These are phyloP conservation scores for Gnathonemus longibarbis DNA, from an alignment of 2,113 vertebrate genomes.

Conservation along the genomic window DNA sequence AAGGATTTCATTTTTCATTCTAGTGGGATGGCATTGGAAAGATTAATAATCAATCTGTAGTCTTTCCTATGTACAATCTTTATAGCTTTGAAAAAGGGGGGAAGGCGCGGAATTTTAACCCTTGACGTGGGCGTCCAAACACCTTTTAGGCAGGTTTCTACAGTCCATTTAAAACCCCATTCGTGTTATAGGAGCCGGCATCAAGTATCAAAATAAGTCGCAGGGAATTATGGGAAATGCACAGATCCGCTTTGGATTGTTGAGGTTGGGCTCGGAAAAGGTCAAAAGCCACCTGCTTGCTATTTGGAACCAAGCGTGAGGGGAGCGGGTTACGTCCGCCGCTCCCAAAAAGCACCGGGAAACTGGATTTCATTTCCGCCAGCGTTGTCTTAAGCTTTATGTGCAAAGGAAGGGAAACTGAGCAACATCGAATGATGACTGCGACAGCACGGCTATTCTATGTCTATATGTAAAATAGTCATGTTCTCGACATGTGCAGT, in stretches of 20 bases:
- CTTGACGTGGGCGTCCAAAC: background rate
- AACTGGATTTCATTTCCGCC: conserved; percentile 40
- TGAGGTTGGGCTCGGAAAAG: conserved; percentile 35
- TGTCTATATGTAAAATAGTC: background rate
- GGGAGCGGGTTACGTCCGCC: conserved; percentile 33
- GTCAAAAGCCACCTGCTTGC: conserved; percentile 47
- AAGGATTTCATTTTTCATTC: background rate
- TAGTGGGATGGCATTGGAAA: background rate
- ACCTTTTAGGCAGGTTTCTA: background rate
- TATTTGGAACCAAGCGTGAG: conserved; percentile 29
- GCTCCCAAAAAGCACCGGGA: conserved; percentile 32
- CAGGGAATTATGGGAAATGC: background rate
- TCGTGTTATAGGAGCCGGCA: background rate
- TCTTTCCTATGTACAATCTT: background rate
- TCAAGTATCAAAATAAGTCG: conserved; percentile 2
- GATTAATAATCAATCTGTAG: background rate
- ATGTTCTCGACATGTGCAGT: background rate
- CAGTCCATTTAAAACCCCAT: background rate
- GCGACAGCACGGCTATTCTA: background rate
- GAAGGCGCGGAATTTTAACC: background rate
- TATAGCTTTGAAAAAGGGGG: background rate
- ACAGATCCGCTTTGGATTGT: background rate
- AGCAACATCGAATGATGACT: background rate
- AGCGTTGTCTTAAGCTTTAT: conserved; percentile 29
- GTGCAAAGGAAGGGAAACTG: background rate